These are phyloP conservation scores for Gouania willdenowi DNA, from an alignment of 2,797 vertebrate species.

Conservation along the genomic window DNA sequence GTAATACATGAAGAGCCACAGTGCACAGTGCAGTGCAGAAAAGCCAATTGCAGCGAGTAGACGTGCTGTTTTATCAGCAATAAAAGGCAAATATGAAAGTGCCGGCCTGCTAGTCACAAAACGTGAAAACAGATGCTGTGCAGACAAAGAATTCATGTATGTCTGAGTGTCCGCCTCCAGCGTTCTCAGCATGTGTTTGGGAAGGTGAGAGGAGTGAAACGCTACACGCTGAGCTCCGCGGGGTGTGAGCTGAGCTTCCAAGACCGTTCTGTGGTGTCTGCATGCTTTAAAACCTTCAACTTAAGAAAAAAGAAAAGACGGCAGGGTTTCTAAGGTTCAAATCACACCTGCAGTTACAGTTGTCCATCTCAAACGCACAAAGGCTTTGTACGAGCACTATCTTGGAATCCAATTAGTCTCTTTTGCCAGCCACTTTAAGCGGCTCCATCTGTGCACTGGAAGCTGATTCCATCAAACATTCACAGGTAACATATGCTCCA, in stretches of 20 bases:
- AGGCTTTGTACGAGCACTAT: background rate
- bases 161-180: slow-evolving; percentile 32
- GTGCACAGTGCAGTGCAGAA: slow-evolving; percentile 2
- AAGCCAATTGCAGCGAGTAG: slow-evolving; percentile 4
- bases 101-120: slow-evolving; percentile 5
- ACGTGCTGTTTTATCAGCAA: slow-evolving; percentile 29
- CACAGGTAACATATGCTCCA: background rate
- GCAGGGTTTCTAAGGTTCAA: background rate
- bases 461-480: background rate
- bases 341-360: slow-evolving; percentile 5
- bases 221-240: slow-evolving; percentile 29
- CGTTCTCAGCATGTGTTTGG: slow-evolving; percentile 22
- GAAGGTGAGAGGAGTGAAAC: slow-evolving; percentile 32
- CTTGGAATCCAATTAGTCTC: slow-evolving; percentile 8
- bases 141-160: slow-evolving; percentile 7
- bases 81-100: slow-evolving; percentile 26
- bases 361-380: background rate
- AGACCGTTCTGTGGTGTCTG: slow-evolving; percentile 13
- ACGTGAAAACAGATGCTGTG: slow-evolving; percentile 12
- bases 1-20: slow-evolving; percentile 29
- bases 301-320: slow-evolving; percentile 1
- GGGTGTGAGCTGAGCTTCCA: slow-evolving; percentile 19
- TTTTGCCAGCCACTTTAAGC: background rate
- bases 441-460: slow-evolving; percentile 1
- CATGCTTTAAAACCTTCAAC: slow-evolving; percentile 12